These are phyloP conservation scores for Xestia ashworthii DNA, from an alignment of 2,888 invertebrate genomes.

Conservation along the genomic window DNA sequence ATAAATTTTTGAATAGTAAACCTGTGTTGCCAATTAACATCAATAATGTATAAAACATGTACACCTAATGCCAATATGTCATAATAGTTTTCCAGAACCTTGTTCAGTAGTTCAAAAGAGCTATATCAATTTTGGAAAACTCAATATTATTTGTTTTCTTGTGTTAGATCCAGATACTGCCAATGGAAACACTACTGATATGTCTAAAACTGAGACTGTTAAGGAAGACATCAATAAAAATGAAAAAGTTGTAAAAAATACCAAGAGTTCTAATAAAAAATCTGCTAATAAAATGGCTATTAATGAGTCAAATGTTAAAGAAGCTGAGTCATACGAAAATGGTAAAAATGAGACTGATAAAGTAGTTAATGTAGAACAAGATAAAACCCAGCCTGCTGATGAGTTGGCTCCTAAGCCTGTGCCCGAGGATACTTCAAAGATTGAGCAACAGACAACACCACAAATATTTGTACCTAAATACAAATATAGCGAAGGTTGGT, in stretches of 20 bases:
- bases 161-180: slow-evolving; percentile 84
- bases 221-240: slow-evolving; percentile 87
- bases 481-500: slow-evolving; percentile 84
- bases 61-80: background rate
- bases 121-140: background rate
- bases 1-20: background rate
- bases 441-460: slow-evolving; percentile 58
- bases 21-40: background rate
- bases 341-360: slow-evolving; percentile 89
- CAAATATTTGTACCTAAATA: slow-evolving; percentile 84
- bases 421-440: slow-evolving; percentile 68
- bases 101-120: background rate
- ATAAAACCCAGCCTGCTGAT: slow-evolving; percentile 62
- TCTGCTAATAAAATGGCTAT: slow-evolving; percentile 79
- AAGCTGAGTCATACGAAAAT: slow-evolving; percentile 84
- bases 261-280: slow-evolving; percentile 83
- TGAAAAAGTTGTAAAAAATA: slow-evolving; percentile 83
- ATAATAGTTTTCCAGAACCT: background rate
- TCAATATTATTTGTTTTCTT: slow-evolving; percentile 15
- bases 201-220: slow-evolving; percentile 78
- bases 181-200: slow-evolving; percentile 84
- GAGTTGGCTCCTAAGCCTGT: slow-evolving; percentile 51
- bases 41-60: background rate
- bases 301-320: slow-evolving; percentile 76
- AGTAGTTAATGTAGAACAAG: slow-evolving; percentile 81